Evolutionary conservation across 2,113 vertebrate genomes (phyloP).

Genomic region (Leptodactylus fuscus): DNA sequence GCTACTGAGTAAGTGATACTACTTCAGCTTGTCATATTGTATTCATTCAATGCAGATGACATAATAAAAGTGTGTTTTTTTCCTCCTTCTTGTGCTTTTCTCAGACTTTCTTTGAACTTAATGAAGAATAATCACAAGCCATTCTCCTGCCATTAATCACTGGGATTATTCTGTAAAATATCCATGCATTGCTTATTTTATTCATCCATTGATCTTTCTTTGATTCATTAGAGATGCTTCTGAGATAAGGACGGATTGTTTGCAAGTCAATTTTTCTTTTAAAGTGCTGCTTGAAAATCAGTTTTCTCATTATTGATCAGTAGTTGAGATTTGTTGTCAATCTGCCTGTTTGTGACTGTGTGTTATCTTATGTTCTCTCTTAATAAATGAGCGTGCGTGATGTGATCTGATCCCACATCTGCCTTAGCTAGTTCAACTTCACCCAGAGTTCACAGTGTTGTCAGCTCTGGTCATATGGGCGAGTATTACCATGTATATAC

Average conservation of each 20-base stretch:
- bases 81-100: not conserved
- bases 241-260: slow-evolving; percentile 51
- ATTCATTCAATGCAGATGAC: not conserved
- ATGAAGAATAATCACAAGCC: slow-evolving; percentile 56
- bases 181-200: slow-evolving; percentile 32
- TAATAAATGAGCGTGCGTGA: not conserved
- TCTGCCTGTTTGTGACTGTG: not conserved
- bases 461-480: not conserved
- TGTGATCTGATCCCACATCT: not conserved
- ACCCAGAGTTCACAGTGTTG: not conserved
- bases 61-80: not conserved
- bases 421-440: not conserved
- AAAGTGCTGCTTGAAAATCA: slow-evolving; percentile 36
- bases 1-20: too few relatives aligned
- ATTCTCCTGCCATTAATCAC: slow-evolving; percentile 49
- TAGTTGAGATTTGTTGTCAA: not conserved
- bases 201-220: slow-evolving; percentile 45
- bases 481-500: not conserved
- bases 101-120: slow-evolving; percentile 50
- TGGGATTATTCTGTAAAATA: slow-evolving; percentile 34
- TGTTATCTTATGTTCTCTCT: not conserved
- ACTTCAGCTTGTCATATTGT: not conserved
- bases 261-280: slow-evolving; percentile 47
- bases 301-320: slow-evolving; percentile 40
- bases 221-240: slow-evolving; percentile 48